Evolutionary conservation across 2,113 vertebrate genomes (phyloP).

Genomic region (Corythornis madagascariensis): DNA sequence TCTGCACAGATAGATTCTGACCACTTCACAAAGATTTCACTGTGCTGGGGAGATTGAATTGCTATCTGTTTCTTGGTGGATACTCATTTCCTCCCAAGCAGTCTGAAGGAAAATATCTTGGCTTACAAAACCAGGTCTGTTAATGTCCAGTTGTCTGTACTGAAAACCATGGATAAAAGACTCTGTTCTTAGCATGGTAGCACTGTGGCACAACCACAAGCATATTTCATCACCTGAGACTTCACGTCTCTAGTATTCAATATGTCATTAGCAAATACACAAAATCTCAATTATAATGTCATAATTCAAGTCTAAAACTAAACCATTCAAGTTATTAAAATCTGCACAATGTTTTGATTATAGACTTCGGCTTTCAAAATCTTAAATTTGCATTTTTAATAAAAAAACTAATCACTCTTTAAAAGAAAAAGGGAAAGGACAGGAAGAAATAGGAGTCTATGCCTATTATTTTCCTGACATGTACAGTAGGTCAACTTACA

Average conservation of each 20-base stretch:
- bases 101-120: constrained; percentile 11
- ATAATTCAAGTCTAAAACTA: constrained; percentile 6
- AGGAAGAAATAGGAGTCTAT: background rate
- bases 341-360: background rate
- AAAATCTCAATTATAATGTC: background rate
- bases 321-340: background rate
- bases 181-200: background rate
- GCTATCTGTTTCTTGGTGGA: constrained; percentile 28
- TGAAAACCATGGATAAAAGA: constrained; percentile 18
- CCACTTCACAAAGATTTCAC: constrained; percentile 24
- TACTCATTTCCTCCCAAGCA: constrained; percentile 6
- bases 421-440: background rate
- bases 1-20: background rate
- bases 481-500: background rate
- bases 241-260: background rate
- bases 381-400: background rate
- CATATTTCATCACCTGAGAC: constrained; percentile 10
- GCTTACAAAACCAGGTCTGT: background rate
- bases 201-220: background rate
- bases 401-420: background rate
- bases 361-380: background rate
- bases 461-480: background rate
- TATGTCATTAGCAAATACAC: background rate
- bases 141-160: background rate
- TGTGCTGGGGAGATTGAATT: constrained; percentile 42